Base-by-base conservation (phyloP, 2,113 vertebrate genomes). In the Ranitomeya imitator region DNA sequence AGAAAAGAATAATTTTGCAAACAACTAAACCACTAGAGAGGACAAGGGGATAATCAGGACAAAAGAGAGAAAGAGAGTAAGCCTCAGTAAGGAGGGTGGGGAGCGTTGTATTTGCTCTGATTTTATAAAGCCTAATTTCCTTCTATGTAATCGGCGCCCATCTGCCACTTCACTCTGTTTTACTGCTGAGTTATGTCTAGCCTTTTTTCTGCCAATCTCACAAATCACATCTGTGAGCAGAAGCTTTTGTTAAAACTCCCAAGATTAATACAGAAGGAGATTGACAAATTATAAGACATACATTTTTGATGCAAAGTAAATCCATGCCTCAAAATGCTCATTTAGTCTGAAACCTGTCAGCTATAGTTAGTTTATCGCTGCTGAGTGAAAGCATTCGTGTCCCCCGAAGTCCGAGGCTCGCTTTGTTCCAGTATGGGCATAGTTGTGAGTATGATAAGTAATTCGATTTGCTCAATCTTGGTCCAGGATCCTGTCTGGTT, bases 221-320 rank as follows among this genome's bases (percentile, higher is more conserved):
- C 79, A 81, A 81, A 81, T 81, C 79, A 81, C 60, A 61, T 61
- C 54, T 57, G 15, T 61, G 79, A 37, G 79, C 14, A 26, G 55
- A 80, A 80, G 55, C 79, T 80, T 45, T 80, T 80, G 79, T 80
- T 80, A 80, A 80, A 80, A 60, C 79, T 80, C 55, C 55, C 79
- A 61, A 81, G 79, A 61, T 81, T 81, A 81, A 81, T 81, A 61
- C 26, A 61, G 57, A 18, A 23, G 57, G 79, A 61, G 79, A 81
- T 60, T 81, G 57, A 81, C 26, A 81, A 61, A 81, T 60, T 61
- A 37, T 26, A n/a, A 69, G 61, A 65, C 60, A 52, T 83, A 51
- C 82, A 83, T 67, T 65, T 63, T 67, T 60, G 18, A 83, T 69
- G 60, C 61, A n/a, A 45, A 83, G 45, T 65, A 67, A 83, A 83